Conservation (phyloP, 2,797 vertebrate genomes). For the Coendou prehensilis region DNA sequence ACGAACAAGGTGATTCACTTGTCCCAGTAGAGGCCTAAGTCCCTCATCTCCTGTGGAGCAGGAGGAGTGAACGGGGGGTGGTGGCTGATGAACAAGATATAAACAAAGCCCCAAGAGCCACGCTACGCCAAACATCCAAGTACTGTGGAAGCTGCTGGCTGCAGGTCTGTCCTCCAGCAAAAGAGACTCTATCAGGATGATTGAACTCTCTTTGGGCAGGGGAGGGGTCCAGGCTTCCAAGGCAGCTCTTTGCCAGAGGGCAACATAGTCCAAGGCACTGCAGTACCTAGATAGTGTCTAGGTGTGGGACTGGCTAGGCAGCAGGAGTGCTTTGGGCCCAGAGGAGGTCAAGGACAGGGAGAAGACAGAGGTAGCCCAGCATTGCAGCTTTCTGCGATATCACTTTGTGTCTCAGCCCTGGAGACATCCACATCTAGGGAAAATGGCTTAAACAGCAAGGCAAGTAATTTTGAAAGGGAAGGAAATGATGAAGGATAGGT, state of each 20-base stretch:
- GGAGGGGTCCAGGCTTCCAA: neutral
- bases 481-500: neutral
- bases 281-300: neutral
- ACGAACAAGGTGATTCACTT: slow-evolving; percentile 62
- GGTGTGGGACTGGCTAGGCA: neutral
- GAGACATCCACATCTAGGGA: neutral
- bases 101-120: slow-evolving; percentile 23
- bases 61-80: neutral
- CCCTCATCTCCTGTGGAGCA: slow-evolving; percentile 63
- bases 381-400: neutral
- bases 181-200: neutral
- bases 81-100: neutral
- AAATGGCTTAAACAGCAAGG: neutral
- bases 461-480: slow-evolving; percentile 17
- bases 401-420: neutral
- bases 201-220: neutral
- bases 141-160: neutral
- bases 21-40: slow-evolving; percentile 8
- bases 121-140: neutral
- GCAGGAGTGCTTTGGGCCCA: neutral
- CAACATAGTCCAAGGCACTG: neutral
- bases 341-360: neutral
- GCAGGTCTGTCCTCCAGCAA: neutral
- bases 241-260: neutral
- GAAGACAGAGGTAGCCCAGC: neutral